phyloP scores from a whole-genome alignment of 2,797 vertebrate genomes.

The Vespertilio murinus region DNA sequence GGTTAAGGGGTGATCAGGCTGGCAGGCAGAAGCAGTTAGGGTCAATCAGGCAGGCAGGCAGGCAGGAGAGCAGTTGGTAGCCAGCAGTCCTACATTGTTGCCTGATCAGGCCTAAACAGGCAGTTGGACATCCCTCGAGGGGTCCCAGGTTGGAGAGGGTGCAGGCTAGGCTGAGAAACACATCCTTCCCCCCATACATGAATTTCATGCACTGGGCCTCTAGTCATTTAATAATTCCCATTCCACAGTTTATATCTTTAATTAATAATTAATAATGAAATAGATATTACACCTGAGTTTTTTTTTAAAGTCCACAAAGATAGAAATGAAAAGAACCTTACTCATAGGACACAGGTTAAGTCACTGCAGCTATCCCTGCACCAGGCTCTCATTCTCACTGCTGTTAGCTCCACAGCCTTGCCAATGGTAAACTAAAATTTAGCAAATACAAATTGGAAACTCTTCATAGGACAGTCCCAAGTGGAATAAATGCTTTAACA shows the following conservation, averaged over 20 bases:
- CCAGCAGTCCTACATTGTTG: no score
- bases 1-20: no score
- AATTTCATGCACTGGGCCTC: no score
- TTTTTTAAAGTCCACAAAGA: not conserved
- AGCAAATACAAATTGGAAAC: not conserved
- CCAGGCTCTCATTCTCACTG: not conserved
- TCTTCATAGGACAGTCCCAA: not conserved
- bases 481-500: not conserved
- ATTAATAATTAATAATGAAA: not conserved
- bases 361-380: fast-evolving
- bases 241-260: not conserved
- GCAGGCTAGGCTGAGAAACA: no score
- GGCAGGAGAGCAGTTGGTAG: no score
- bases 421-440: not conserved
- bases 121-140: no score
- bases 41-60: no score
- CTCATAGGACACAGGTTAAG: not conserved
- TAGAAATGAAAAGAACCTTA: not conserved
- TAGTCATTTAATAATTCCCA: not conserved
- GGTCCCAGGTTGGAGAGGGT: no score
- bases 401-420: not conserved
- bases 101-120: no score
- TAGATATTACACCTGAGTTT: not conserved
- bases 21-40: no score
- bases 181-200: no score